phyloP scores from a whole-genome alignment of 2,113 vertebrate species.

The Aptenodytes patagonicus region DNA sequence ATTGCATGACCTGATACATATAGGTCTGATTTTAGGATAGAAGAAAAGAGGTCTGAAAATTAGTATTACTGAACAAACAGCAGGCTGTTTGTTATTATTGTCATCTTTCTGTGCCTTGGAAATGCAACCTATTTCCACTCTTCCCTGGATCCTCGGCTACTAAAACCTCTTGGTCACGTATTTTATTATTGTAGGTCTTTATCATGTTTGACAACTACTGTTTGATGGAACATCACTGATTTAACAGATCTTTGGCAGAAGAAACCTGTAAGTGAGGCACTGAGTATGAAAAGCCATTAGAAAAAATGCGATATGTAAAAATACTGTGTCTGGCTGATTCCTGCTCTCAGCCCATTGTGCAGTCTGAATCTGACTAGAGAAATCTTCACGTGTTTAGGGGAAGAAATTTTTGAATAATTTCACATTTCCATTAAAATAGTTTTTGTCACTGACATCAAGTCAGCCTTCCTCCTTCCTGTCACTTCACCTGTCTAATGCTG shows the following conservation, averaged over 20 bases:
- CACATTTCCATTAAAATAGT: slow-evolving; percentile 71
- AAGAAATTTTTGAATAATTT: slow-evolving; percentile 68
- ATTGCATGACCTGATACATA: background rate
- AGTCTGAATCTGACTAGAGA: slow-evolving; percentile 50
- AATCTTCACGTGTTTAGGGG: slow-evolving; percentile 50
- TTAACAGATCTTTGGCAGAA: slow-evolving; percentile 52
- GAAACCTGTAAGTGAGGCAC: slow-evolving; percentile 26
- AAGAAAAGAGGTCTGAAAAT: background rate
- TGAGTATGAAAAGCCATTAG: slow-evolving; percentile 42
- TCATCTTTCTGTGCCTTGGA: background rate
- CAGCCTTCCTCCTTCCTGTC: slow-evolving; percentile 66
- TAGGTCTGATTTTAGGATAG: background rate
- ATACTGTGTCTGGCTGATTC: slow-evolving; percentile 41
- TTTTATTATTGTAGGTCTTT: slow-evolving; percentile 49
- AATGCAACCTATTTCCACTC: background rate
- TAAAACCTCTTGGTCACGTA: slow-evolving; percentile 32
- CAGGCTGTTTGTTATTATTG: background rate
- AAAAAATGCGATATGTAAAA: slow-evolving; percentile 5
- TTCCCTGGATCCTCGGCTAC: background rate
- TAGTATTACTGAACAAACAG: background rate
- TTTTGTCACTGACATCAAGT: slow-evolving; percentile 68
- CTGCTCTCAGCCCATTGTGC: slow-evolving; percentile 39
- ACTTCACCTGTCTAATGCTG: slow-evolving; percentile 62
- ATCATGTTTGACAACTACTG: slow-evolving; percentile 38
- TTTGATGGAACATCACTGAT: slow-evolving; percentile 38